A percentile compares a stretch with the other conserved stretches of the same genome.
Conservation (phyloP, 2,113 vertebrate genomes). For the Scomber scombrus region DNA sequence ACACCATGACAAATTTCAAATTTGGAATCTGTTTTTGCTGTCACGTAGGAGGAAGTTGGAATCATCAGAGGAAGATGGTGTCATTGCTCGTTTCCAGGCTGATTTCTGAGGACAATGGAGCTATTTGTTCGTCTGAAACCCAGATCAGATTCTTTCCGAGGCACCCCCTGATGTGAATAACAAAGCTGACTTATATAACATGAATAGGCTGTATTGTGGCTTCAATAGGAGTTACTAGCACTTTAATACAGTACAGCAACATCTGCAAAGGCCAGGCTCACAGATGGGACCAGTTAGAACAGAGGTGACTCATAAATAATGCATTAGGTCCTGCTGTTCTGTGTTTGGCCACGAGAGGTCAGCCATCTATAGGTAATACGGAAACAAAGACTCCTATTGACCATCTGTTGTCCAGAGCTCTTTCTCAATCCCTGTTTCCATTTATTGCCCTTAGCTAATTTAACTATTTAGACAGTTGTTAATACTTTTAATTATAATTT, state of each 20-base stretch:
- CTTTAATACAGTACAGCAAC: conserved; percentile 56
- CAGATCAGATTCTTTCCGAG: conserved; percentile 67
- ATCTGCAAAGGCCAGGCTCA: conserved; percentile 60
- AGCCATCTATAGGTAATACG: conserved; percentile 45
- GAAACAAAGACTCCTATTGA: conserved; percentile 46
- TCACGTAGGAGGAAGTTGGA: conserved; percentile 30
- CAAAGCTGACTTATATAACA: conserved; percentile 60
- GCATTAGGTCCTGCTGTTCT: conserved; percentile 50
- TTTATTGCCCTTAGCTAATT: conserved; percentile 30
- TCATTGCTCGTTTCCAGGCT: conserved; percentile 42
- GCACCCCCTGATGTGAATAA: conserved; percentile 47
- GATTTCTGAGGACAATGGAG: conserved; percentile 59
- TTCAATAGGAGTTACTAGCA: conserved; percentile 41
- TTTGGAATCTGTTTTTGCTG: not conserved
- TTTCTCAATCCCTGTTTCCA: conserved; percentile 16
- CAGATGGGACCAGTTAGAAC: conserved; percentile 61
- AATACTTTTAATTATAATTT: not conserved
- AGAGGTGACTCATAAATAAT: conserved; percentile 50
- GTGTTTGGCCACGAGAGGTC: conserved; percentile 77
- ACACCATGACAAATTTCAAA: not conserved
- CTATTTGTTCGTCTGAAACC: conserved; percentile 53
- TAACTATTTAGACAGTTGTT: conserved; percentile 27
- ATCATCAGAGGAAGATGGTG: conserved; percentile 19
- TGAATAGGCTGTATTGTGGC: conserved; percentile 70
- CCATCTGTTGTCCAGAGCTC: conserved; percentile 58